Conservation (phyloP, 2,888 invertebrate species). For the Cosmopolites sordidus region DNA sequence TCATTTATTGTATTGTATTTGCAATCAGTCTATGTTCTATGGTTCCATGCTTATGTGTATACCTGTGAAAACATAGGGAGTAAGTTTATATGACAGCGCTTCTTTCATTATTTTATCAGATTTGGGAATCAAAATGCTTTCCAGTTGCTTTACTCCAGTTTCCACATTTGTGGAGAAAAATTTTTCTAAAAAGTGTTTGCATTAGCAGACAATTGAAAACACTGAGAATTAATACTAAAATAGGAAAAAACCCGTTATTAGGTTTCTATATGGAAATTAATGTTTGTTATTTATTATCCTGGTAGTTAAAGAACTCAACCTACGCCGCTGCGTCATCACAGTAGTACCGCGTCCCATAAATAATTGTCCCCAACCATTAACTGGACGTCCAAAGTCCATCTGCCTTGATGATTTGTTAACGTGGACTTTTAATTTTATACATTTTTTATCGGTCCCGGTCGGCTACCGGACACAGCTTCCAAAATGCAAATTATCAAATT, state of each 20-base stretch:
- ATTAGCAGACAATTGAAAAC: neutral
- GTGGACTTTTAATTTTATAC: conserved; percentile 31
- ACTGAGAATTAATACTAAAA: neutral
- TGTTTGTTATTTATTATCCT: neutral
- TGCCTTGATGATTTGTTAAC: conserved; percentile 41
- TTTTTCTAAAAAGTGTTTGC: neutral
- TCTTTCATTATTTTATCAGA: too few relatives aligned
- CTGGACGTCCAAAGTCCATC: neutral
- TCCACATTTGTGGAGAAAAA: too few relatives aligned
- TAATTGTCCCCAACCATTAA: neutral
- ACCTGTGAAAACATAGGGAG: too few relatives aligned
- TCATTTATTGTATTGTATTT: too few relatives aligned
- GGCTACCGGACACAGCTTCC: conserved; percentile 41
- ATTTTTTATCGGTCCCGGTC: conserved; percentile 22
- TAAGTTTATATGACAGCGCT: too few relatives aligned
- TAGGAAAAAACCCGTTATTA: neutral
- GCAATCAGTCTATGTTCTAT: too few relatives aligned
- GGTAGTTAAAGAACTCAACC: neutral
- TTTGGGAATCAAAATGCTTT: too few relatives aligned
- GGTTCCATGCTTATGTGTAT: too few relatives aligned
- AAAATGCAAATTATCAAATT: conserved; percentile 43
- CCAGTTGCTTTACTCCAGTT: too few relatives aligned
- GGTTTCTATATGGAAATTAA: neutral
- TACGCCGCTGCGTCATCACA: neutral
- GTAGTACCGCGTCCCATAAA: neutral